Evolutionary conservation across 2,113 vertebrate genomes (phyloP).

Genomic region (Phaethornis superciliosus): DNA sequence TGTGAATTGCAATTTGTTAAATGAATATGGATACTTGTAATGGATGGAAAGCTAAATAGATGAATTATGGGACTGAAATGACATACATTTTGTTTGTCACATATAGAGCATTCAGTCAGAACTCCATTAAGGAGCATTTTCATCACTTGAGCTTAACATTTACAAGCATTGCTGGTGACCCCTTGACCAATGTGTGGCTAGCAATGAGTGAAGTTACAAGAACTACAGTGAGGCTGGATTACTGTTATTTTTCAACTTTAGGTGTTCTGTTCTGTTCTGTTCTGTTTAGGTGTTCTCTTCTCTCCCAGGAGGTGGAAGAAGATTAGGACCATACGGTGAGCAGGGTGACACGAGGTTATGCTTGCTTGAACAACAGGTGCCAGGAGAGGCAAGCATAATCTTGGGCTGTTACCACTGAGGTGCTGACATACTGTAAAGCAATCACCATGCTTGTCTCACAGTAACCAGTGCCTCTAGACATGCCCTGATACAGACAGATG

Average conservation of each 20-base stretch:
- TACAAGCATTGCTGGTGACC: neutral
- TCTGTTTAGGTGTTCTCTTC: accelerated
- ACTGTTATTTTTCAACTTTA: neutral
- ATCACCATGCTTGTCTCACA: neutral
- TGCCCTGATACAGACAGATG: slow-evolving; percentile 23
- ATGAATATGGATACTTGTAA: slow-evolving; percentile 22
- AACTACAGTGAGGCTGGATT: neutral
- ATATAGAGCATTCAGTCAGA: neutral
- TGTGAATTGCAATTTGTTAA: neutral
- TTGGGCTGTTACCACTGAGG: neutral
- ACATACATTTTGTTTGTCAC: neutral
- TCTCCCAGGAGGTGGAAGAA: neutral
- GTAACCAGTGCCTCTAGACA: neutral
- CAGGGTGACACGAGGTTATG: neutral
- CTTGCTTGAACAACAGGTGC: neutral
- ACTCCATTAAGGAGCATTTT: neutral
- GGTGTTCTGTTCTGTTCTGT: neutral
- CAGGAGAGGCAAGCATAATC: neutral
- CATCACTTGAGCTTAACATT: neutral
- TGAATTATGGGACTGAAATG: slow-evolving; percentile 9
- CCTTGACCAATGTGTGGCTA: neutral
- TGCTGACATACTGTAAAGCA: neutral
- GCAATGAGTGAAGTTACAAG: neutral
- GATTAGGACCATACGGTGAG: neutral
- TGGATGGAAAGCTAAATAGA: neutral